Base-by-base conservation (phyloP, 2,113 vertebrate genomes). In the Myodes glareolus region DNA sequence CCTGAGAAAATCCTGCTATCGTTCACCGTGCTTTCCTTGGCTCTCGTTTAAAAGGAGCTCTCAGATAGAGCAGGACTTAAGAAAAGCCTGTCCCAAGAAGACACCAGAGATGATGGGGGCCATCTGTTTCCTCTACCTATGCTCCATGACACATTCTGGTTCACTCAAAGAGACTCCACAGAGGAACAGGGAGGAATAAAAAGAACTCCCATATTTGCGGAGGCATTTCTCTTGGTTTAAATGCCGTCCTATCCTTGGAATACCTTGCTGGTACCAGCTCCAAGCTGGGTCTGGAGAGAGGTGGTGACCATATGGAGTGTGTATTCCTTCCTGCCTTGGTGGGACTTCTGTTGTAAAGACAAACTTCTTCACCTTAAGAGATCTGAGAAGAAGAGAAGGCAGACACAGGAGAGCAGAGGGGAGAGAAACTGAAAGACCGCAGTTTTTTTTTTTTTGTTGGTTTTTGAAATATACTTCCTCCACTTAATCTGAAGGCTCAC, bases 21-120 rank as follows among this genome's bases (percentile, higher is more conserved):
- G 42, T 94, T 94, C 95, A 84, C 91, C 82, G 78, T 94, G 95
- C 39, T 91, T 11, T 91, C 77, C 50, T 36, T 72, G 72, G 29
- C 63, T 94, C 27, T 89, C 25, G 14, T 96, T 94, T 94, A 42
- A 80, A 94, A 84, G 63, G 58, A 86, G 80, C 52, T 95, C 29
- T 95, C 67, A 23, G 47, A 50, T 90, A 42, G 17, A 94, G 29
- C 7, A 89, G 17, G 19, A 55, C 47, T 72, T 82, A 91, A 61
- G n/a, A 77, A 93, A 88, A 91, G 82, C 8, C 58, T 36, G 21
- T 4, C 31, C 52, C 70, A 77, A 45, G 87, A 91, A 96, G 77
- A 27, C 17, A 92, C 13, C 58, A 29, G 78, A 94, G 47, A 75
- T 3, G 36, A 1, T 36, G 6, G 17, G n/a, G 45, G 67, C 17